These are phyloP conservation scores for Leguminivora glycinivorella DNA, from an alignment of 1,140 invertebrate genomes.

Conservation along the genomic window DNA sequence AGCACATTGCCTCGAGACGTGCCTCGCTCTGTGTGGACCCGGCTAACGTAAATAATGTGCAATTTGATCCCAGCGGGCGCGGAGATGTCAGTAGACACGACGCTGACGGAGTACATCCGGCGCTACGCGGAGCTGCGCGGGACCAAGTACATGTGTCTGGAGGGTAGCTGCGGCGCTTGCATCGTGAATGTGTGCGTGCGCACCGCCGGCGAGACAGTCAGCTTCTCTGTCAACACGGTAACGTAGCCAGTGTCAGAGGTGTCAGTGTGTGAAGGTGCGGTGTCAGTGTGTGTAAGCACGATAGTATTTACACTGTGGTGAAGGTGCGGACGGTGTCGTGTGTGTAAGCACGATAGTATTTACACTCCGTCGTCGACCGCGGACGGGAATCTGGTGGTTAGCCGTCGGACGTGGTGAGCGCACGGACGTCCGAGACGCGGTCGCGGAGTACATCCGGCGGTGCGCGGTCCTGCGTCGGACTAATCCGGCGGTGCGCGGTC, in stretches of 20 bases:
- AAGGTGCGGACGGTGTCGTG: too few relatives aligned
- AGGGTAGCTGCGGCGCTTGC: constrained; percentile 86
- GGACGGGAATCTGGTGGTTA: too few relatives aligned
- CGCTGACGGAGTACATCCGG: constrained; percentile 80
- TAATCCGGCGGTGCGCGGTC: too few relatives aligned
- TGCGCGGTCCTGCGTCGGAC: too few relatives aligned
- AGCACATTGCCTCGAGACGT: background rate
- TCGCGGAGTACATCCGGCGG: too few relatives aligned
- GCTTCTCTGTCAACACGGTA: constrained; percentile 83
- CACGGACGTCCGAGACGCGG: too few relatives aligned
- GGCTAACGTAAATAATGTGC: background rate
- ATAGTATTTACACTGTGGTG: background rate
- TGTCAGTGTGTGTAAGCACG: too few relatives aligned
- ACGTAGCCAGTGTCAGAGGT: too few relatives aligned
- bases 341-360: too few relatives aligned
- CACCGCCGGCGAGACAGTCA: constrained; percentile 57
- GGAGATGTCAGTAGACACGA: constrained; percentile 50
- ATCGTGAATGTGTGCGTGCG: constrained; percentile 78
- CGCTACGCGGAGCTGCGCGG: constrained; percentile 80
- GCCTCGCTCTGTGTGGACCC: background rate
- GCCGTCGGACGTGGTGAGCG: too few relatives aligned
- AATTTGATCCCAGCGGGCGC: background rate
- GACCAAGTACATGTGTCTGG: constrained; percentile 83
- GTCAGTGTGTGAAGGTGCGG: too few relatives aligned
- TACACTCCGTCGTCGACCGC: too few relatives aligned